Base-by-base conservation (phyloP, 2,888 invertebrate species). In the Lycaena phlaeas region DNA sequence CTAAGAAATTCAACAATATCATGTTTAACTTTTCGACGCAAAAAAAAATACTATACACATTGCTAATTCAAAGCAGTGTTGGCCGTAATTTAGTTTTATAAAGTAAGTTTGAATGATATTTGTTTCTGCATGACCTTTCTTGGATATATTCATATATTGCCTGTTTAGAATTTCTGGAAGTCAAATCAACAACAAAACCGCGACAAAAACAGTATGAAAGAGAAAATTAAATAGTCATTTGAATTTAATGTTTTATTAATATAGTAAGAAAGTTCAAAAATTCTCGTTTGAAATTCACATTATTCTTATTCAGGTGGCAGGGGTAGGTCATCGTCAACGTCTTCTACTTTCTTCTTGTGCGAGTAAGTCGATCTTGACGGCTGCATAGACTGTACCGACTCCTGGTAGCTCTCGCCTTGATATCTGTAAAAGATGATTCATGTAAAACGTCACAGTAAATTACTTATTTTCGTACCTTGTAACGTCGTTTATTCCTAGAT, bases 271-370 rank as follows among this genome's bases (percentile, higher is more conserved):
- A 18, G 9, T 9, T 4, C 34, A 9, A 36, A 25, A 9, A 2
- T 18, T 10, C 7, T 12, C 2, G 3, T 5, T 25, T 10, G 7
- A 14, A 3, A n/a, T 10, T 9, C 7, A 9, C n/a, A 10, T 9
- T 6, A 2, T 10, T 3, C n/a, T 43, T 59, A 84, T 47, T 85
- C 85, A 1, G 82, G 84, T 1, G 85, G 84, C 27, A 85, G 52
- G 7, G 85, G 85, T 30, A 85, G 54, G 30, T 85, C 84, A n/a
- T 79, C 79, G 2, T 78, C 79, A 38, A 66, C 70, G 26, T 76
- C 73, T 25, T 76, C 77, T 4, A 56, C 58, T 52, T 69, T 78
- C 61, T 69, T 75, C 45, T 59, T 68, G 10, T 42, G 70, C 1
- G 53, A 36, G 1, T 68, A 64, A 5, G 61, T 45, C 1, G 68